Conservation (phyloP, 2,113 vertebrate species). For the Indri indri region DNA sequence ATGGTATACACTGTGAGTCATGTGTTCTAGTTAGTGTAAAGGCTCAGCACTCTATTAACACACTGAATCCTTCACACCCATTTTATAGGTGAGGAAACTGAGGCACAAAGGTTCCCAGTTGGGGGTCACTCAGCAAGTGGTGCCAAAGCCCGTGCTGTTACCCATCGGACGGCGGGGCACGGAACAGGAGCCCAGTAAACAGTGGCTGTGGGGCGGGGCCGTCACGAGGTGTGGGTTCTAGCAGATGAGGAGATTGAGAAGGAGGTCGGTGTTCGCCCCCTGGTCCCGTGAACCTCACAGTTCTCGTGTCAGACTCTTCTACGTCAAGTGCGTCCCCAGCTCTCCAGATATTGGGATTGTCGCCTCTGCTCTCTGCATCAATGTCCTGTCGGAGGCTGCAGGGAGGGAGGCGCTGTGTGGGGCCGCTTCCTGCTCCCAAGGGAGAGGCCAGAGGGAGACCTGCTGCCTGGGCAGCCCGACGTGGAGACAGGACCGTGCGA, state of each 20-base stretch:
- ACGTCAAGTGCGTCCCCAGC: not conserved
- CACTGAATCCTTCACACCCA: not conserved
- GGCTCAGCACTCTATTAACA: not conserved
- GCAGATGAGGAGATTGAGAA: not conserved
- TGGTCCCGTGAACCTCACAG: not conserved
- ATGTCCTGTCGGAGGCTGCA: not conserved
- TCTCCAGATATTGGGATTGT: not conserved
- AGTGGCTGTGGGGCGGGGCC: fast-evolving
- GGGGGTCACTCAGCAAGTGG: not conserved
- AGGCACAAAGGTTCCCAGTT: not conserved
- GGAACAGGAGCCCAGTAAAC: not conserved
- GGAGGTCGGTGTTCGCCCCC: fast-evolving
- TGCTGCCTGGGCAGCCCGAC: not conserved
- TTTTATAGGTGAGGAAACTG: not conserved
- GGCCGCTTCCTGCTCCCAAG: not conserved
- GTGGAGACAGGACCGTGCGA: not conserved
- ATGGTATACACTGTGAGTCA: not conserved
- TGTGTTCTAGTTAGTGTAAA: not conserved
- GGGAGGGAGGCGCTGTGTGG: not conserved
- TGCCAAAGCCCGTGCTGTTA: not conserved
- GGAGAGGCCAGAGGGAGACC: not conserved
- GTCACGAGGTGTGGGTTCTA: fast-evolving
- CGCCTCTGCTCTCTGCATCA: not conserved
- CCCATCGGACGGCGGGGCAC: fast-evolving
- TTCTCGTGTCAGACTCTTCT: not conserved